Evolutionary conservation across 2,888 invertebrate genomes (phyloP).

Genomic region (Machimus rusticus): DNA sequence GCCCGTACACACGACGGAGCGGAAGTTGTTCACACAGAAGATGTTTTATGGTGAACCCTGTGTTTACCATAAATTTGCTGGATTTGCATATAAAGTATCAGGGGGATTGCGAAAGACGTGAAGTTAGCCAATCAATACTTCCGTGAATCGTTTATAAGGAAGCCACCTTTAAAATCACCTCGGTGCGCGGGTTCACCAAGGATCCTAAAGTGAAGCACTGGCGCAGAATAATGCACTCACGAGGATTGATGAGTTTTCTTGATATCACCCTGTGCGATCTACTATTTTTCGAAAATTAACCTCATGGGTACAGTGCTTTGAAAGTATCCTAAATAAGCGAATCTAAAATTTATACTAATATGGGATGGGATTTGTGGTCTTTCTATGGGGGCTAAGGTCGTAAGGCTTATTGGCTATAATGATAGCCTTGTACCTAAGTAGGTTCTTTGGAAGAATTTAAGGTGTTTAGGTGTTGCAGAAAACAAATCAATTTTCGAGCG

Average conservation of each 20-base stretch:
- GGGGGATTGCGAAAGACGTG: neutral
- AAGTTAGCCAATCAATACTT: conserved; percentile 4
- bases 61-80: conserved; percentile 7
- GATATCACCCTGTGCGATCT: neutral
- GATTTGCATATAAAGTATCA: conserved; percentile 15
- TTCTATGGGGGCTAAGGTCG: neutral
- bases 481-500: neutral
- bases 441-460: neutral
- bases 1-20: neutral
- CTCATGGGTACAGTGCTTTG: neutral
- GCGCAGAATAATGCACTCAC: neutral
- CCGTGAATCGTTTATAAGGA: neutral
- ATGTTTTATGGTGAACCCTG: conserved; percentile 13
- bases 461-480: neutral
- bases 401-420: neutral
- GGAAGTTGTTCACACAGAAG: neutral
- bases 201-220: neutral
- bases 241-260: neutral
- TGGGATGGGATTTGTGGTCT: neutral
- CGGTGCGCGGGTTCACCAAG: neutral
- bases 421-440: neutral
- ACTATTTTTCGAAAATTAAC: neutral
- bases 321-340: neutral
- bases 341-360: neutral
- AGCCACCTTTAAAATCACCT: neutral